Conservation (phyloP, 2,113 vertebrate species). For the Pagrus major region DNA sequence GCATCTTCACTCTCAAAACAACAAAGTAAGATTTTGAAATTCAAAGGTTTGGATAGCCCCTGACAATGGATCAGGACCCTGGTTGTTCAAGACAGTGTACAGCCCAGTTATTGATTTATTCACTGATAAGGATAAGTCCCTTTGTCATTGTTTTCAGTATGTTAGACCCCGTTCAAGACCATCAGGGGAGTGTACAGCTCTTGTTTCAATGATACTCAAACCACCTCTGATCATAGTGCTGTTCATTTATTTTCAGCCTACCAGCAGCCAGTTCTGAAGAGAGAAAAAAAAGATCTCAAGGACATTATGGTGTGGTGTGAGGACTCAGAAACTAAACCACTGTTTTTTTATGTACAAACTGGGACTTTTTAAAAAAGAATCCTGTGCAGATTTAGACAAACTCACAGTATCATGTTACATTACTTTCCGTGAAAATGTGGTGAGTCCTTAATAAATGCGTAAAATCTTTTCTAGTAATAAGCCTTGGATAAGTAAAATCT, state of each 20-base stretch:
- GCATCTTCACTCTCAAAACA: not conserved
- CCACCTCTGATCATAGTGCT: not conserved
- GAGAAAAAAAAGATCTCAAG: too few species aligned
- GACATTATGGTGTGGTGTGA: not conserved
- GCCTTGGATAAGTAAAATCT: too few species aligned
- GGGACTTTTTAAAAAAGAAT: not conserved
- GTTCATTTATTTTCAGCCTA: not conserved
- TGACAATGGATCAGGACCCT: not conserved
- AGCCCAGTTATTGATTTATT: not conserved
- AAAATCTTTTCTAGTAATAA: not conserved
- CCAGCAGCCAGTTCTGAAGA: not conserved
- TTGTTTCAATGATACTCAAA: not conserved
- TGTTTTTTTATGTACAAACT: not conserved
- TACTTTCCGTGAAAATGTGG: not conserved
- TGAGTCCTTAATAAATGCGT: not conserved
- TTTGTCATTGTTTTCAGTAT: not conserved
- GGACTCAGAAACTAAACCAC: not conserved
- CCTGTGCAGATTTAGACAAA: not conserved
- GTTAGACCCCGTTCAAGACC: too few species aligned
- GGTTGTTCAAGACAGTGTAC: not conserved
- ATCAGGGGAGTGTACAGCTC: not conserved
- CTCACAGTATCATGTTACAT: not conserved
- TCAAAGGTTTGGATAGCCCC: not conserved
- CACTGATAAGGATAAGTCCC: too few species aligned
- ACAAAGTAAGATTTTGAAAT: not conserved